Evolutionary conservation across 2,797 vertebrate species (phyloP).

Genomic region (Microcaecilia unicolor): DNA sequence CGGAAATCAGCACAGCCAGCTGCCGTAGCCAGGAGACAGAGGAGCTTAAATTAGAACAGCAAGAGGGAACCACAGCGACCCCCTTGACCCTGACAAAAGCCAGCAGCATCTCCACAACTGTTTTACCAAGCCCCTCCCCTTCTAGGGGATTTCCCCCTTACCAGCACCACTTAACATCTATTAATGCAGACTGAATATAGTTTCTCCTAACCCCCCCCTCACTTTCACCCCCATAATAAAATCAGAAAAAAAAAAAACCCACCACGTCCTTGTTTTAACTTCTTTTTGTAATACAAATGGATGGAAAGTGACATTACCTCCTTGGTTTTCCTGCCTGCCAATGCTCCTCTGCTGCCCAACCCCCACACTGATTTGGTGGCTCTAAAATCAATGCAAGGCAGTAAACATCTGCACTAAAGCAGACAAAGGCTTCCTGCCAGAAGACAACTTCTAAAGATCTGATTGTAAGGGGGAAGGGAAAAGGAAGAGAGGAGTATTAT

Average conservation of each 20-base stretch:
- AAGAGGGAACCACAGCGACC: conserved; percentile 58
- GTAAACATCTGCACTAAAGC: conserved; percentile 37
- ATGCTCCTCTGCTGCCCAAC: conserved; percentile 11
- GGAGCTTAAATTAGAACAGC: conserved; percentile 49
- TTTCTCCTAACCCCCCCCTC: too few species aligned
- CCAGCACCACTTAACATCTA: conserved; percentile 64
- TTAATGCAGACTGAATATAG: conserved; percentile 82
- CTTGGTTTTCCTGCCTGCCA: conserved; percentile 12
- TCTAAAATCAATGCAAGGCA: conserved; percentile 53
- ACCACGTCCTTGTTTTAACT: too few species aligned
- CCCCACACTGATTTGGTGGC: conserved; percentile 34
- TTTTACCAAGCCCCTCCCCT: conserved; percentile 45
- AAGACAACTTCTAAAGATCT: conserved; percentile 21
- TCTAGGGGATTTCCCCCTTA: conserved; percentile 38
- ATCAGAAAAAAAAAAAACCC: too few species aligned
- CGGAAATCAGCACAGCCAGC: conserved; percentile 36
- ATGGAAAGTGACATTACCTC: conserved; percentile 22
- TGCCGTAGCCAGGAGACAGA: conserved; percentile 42
- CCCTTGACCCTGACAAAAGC: conserved; percentile 40
- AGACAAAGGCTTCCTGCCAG: conserved; percentile 51
- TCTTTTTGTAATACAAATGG: conserved; percentile 58
- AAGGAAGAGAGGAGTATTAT: too few species aligned
- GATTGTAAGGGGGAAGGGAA: too few species aligned
- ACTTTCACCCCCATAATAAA: too few species aligned
- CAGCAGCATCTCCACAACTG: conserved; percentile 63